A percentile compares a stretch with the other conserved stretches of the same genome.
These are phyloP conservation scores for Anas platyrhynchos DNA, from an alignment of 2,113 vertebrate species.

Conservation along the genomic window DNA sequence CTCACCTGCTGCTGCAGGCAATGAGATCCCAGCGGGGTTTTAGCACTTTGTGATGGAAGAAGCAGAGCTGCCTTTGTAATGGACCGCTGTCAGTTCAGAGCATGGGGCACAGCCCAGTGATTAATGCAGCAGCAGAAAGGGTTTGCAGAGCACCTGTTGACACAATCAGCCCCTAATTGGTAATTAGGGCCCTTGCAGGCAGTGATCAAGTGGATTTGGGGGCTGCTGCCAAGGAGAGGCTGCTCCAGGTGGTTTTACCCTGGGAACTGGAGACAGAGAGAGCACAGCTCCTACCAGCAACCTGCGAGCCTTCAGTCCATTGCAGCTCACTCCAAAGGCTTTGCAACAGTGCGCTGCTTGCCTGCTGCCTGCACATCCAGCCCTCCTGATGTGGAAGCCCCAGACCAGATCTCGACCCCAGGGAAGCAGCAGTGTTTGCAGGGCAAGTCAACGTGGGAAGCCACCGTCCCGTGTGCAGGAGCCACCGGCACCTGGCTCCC, in stretches of 20 bases:
- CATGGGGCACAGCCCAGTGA: background rate
- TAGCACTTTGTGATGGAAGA: background rate
- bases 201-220: background rate
- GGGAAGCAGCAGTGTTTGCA: too few relatives aligned
- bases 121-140: too few relatives aligned
- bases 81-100: background rate
- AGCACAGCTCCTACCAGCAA: too few relatives aligned
- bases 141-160: too few relatives aligned
- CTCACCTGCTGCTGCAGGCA: background rate
- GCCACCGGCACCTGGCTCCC: background rate
- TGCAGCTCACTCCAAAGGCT: too few relatives aligned
- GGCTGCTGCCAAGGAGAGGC: background rate
- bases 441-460: background rate
- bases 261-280: background rate
- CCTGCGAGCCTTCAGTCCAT: background rate
- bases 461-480: background rate
- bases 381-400: too few relatives aligned
- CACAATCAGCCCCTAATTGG: too few relatives aligned
- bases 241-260: background rate
- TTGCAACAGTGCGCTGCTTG: too few relatives aligned
- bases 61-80: background rate
- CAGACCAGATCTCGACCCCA: too few relatives aligned
- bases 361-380: too few relatives aligned
- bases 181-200: too few relatives aligned
- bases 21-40: background rate